A percentile compares a stretch with the other conserved stretches of the same genome.
Conservation (phyloP, 2,113 vertebrate genomes). For the Heterochromis multidens region DNA sequence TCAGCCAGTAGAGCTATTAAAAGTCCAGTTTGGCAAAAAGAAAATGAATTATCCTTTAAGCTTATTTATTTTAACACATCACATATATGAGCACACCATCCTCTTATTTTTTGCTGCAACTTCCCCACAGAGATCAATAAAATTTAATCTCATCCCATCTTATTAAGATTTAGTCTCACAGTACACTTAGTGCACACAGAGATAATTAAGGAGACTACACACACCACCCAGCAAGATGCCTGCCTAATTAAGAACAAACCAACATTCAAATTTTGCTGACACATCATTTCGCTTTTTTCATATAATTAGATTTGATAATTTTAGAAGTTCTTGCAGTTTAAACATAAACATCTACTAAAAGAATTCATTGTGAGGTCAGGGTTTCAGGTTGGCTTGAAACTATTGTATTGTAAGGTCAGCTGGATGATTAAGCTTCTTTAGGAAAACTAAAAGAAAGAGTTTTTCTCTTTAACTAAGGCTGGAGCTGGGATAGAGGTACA, state of each 20-base stretch:
- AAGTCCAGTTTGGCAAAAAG: not conserved
- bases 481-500: not conserved
- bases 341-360: not conserved
- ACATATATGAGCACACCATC: not conserved
- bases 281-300: not conserved
- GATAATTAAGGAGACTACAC: not conserved
- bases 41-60: not conserved
- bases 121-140: conserved; percentile 30
- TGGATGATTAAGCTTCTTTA: not conserved
- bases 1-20: not conserved
- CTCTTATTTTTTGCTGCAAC: not conserved
- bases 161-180: conserved; percentile 38
- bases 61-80: not conserved
- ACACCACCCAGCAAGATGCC: not conserved
- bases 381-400: not conserved
- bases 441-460: not conserved
- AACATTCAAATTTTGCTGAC: not conserved
- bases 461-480: not conserved
- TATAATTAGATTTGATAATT: not conserved
- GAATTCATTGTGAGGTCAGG: not conserved
- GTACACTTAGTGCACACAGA: not conserved
- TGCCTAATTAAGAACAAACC: not conserved
- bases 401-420: not conserved
- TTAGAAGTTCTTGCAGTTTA: not conserved
- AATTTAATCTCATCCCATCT: conserved; percentile 13